Base-by-base conservation (phyloP, 2,888 invertebrate species). In the Mythimna ferrago region DNA sequence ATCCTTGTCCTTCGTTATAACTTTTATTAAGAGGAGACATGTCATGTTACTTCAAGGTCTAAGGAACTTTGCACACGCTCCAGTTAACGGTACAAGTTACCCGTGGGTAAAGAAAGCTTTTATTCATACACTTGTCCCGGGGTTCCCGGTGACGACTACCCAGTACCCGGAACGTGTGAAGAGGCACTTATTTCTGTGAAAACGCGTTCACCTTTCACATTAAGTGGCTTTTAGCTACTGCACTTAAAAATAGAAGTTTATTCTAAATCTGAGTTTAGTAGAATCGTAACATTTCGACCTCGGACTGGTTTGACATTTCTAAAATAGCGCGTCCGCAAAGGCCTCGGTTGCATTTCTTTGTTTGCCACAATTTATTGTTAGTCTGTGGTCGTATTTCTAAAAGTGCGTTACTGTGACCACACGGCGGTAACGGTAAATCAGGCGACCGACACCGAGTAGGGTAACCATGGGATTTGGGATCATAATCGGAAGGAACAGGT, bases 311-410 rank as follows among this genome's bases (percentile, higher is more conserved):
- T 79, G 81, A 86, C 81, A 80, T 81, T 68, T 83, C 78, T 62
- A 82, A 84, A 82, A 76, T 85, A 86, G 73, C 65, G 21, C 32
- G 80, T 82, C 75, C 82, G 78, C 65, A 58, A 57, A 78, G 76
- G 67, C 71, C 65, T 69, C 74, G 65, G 72, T 53, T 84, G 86
- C 86, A 86, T 83, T 83, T 86, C 84, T 84, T 85, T 85, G 83
- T 83, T 71, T 72, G 63, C 71, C 63, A 76, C 81, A 75, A 85
- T 84, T 85, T 85, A 85, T 84, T 72, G 81, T 69, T 53, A 68
- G 71, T 58, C 66, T 64, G 73, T 71, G 79, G 63, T 73, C 79
- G 81, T 85, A 85, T 78, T 71, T 85, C 83, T 85, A 67, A 79
- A 79, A 73, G 77, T 73, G 78, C 78, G 78, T 82, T 76, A 80